A percentile compares a stretch with the other conserved stretches of the same genome.
Evolutionary conservation across 2,797 vertebrate genomes (phyloP).

Genomic region (Ceyx erithaca): DNA sequence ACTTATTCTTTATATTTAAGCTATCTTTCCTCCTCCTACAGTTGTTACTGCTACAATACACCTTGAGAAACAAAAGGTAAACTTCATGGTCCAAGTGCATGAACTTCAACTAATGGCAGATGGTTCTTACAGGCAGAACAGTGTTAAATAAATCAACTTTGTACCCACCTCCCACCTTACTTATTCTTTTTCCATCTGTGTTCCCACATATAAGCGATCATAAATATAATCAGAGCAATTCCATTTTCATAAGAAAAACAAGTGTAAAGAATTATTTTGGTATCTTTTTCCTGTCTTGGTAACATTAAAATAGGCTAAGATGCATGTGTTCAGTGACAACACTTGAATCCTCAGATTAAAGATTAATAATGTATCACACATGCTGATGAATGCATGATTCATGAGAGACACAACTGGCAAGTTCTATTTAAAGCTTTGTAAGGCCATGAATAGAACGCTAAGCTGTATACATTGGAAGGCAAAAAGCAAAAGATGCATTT

Average conservation of each 20-base stretch:
- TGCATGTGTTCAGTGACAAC: not conserved
- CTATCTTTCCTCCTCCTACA: not conserved
- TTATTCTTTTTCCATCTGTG: not conserved
- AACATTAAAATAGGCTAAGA: not conserved
- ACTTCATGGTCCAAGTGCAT: not conserved
- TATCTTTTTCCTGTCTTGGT: not conserved
- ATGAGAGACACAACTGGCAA: slow-evolving; percentile 31
- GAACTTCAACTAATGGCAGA: not conserved
- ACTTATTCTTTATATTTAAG: not conserved
- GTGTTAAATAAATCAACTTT: not conserved
- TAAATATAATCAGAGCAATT: not conserved
- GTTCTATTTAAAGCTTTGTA: slow-evolving; percentile 46
- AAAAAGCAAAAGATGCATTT: not conserved
- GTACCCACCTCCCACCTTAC: not conserved
- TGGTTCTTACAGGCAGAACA: not conserved
- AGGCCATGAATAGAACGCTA: not conserved
- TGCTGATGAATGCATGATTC: slow-evolving; percentile 52
- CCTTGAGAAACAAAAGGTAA: not conserved
- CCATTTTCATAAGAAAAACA: not conserved
- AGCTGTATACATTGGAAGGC: not conserved
- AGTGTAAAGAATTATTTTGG: not conserved
- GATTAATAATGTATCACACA: slow-evolving; percentile 63
- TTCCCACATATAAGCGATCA: not conserved
- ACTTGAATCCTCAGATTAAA: slow-evolving; percentile 27
- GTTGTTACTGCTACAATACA: not conserved